Evolutionary conservation across 2,113 vertebrate genomes (phyloP).

Genomic region (Acrocephalus kingi): DNA sequence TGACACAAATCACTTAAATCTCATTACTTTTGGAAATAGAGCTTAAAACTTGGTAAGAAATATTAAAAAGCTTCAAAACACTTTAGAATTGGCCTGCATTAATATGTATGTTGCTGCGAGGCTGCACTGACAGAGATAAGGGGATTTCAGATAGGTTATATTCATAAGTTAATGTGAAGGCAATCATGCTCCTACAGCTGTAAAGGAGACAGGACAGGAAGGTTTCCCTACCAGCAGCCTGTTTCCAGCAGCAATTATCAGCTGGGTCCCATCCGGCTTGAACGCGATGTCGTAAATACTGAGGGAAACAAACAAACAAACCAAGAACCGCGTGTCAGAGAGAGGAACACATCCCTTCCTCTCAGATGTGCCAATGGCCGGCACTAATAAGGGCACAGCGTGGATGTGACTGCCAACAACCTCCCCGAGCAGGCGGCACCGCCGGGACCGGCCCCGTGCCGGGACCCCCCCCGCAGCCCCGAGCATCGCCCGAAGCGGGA

Average conservation of each 20-base stretch:
- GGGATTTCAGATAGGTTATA: not conserved
- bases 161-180: not conserved
- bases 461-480: too few relatives aligned
- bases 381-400: accelerated
- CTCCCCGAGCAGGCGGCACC: not conserved
- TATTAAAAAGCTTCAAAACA: not conserved
- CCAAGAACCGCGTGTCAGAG: not conserved
- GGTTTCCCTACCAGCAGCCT: slow-evolving; percentile 86
- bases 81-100: not conserved
- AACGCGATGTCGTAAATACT: slow-evolving; percentile 96
- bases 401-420: accelerated
- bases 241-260: slow-evolving; percentile 94
- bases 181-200: not conserved
- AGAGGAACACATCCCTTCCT: accelerated
- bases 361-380: accelerated
- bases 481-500: not conserved
- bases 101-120: not conserved
- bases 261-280: slow-evolving; percentile 95
- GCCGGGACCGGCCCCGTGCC: not conserved
- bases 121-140: not conserved
- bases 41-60: not conserved
- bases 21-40: not conserved
- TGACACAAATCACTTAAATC: not conserved
- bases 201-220: not conserved
- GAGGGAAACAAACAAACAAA: not conserved